phyloP scores from a whole-genome alignment of 2,797 vertebrate species.

The Miichthys miiuy region DNA sequence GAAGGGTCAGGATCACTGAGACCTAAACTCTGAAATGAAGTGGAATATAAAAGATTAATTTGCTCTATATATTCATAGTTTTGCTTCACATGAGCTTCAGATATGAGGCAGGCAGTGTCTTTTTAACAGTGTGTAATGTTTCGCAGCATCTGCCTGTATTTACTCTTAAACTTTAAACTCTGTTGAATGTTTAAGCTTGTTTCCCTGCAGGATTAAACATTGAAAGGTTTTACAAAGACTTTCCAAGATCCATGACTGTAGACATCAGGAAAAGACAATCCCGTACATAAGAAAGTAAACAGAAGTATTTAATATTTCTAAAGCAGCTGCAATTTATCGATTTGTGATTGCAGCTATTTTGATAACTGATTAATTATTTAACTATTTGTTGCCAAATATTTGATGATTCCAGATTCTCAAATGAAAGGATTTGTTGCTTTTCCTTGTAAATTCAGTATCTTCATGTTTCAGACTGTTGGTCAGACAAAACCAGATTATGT shows the following conservation, averaged over 20 bases:
- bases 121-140: not conserved
- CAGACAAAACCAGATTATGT: not conserved
- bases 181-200: not conserved
- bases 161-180: not conserved
- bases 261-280: not conserved
- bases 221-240: not conserved
- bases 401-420: not conserved
- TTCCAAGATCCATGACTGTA: not conserved
- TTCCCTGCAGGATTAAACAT: not conserved
- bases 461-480: not conserved
- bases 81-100: not conserved
- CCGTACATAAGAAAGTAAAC: not conserved
- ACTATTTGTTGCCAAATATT: not conserved
- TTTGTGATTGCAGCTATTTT: not conserved
- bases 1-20: not conserved
- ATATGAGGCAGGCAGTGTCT: too few species aligned
- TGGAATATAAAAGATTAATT: not conserved
- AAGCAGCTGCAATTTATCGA: not conserved
- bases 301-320: not conserved
- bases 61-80: too few species aligned
- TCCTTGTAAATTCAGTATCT: not conserved
- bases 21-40: not conserved
- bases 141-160: not conserved
- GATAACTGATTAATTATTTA: not conserved
- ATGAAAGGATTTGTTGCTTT: not conserved